Conservation (phyloP, 2,113 vertebrate genomes). For the Leucopsar rothschildi region DNA sequence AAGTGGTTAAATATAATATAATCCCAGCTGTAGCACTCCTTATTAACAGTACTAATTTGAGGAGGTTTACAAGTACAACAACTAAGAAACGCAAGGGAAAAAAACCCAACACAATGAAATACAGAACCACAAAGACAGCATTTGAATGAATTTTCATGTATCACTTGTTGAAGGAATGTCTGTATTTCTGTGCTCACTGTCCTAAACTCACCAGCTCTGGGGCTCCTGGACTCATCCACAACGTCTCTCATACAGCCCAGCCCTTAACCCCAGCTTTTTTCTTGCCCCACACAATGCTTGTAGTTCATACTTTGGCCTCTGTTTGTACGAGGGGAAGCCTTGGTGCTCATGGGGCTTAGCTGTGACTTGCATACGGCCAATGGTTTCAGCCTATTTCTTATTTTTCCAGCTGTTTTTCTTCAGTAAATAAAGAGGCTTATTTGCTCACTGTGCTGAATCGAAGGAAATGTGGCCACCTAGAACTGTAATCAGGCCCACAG, state of each 20-base stretch:
- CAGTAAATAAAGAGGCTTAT: not conserved
- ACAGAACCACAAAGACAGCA: not conserved
- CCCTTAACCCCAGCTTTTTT: not conserved
- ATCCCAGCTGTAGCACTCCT: not conserved
- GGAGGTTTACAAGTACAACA: not conserved
- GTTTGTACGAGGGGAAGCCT: not conserved
- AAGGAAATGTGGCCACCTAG: not conserved
- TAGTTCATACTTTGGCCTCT: not conserved
- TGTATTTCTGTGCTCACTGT: not conserved
- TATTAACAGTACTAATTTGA: not conserved
- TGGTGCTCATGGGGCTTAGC: accelerated
- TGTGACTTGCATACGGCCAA: not conserved
- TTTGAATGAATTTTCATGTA: not conserved
- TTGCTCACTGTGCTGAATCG: not conserved
- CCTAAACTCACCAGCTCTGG: not conserved
- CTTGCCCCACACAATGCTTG: not conserved
- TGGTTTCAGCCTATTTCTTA: not conserved
- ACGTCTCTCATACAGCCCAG: not conserved
- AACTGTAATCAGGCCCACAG: not conserved
- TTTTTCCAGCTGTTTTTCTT: not conserved
- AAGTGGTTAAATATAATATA: not conserved
- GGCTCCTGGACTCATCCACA: not conserved
- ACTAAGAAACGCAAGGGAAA: not conserved
- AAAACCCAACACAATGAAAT: not conserved
- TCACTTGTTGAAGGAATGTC: not conserved